These are phyloP conservation scores for Strix uralensis DNA, from an alignment of 2,113 vertebrate genomes.

Conservation along the genomic window DNA sequence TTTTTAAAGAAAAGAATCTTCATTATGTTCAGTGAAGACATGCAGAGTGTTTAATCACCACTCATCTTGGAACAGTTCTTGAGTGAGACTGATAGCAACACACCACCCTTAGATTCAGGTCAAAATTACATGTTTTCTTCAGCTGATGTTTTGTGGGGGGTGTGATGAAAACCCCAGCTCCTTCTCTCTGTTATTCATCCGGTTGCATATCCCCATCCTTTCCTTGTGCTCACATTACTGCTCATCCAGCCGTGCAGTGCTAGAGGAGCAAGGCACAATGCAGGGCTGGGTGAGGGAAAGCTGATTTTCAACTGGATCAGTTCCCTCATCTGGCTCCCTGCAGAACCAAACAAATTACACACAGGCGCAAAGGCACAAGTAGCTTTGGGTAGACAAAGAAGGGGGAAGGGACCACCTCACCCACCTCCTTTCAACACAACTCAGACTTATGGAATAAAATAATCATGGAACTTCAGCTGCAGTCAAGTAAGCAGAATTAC, in stretches of 20 bases:
- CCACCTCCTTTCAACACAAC: background rate
- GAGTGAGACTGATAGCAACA: background rate
- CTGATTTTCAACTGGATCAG: background rate
- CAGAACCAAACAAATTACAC: background rate
- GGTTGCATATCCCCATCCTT: background rate
- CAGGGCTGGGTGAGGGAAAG: background rate
- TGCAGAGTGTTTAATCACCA: background rate
- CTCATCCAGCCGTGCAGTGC: background rate
- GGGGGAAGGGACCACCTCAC: background rate
- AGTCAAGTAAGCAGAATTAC: conserved; percentile 29
- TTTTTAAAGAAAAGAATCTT: background rate
- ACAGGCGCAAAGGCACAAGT: background rate
- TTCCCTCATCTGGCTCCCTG: background rate
- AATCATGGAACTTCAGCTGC: background rate
- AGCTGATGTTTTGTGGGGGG: accelerated
- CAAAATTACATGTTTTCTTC: background rate
- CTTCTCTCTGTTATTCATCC: background rate
- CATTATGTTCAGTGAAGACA: background rate
- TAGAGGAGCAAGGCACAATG: background rate
- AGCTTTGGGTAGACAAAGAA: background rate
- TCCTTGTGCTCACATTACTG: background rate
- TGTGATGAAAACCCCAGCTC: background rate
- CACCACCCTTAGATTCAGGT: background rate
- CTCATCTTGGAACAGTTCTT: background rate
- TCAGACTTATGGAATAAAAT: background rate